Evolutionary conservation across 2,888 invertebrate species (phyloP).

Genomic region (Chrysolina americana): DNA sequence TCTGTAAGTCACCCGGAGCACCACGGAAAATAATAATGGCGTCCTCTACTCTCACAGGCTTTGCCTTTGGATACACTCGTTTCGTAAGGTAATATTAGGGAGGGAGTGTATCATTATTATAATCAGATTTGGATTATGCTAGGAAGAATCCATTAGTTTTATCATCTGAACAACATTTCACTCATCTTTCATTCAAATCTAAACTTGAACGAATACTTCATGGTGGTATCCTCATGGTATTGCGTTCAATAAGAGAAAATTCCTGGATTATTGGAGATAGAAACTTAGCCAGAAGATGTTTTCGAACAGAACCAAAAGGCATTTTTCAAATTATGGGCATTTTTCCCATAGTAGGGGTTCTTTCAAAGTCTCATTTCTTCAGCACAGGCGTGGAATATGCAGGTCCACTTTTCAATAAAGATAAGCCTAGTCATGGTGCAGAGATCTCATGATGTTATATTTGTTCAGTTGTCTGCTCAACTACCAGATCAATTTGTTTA

Average conservation of each 20-base stretch:
- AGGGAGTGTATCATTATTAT: no score
- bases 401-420: no score
- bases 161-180: conserved; percentile 27
- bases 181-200: conserved; percentile 21
- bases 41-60: no score
- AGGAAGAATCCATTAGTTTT: conserved; percentile 27
- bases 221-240: conserved; percentile 23
- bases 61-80: no score
- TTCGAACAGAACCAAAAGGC: conserved; percentile 30
- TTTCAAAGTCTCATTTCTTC: conserved; percentile 34
- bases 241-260: conserved; percentile 32
- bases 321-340: conserved; percentile 33
- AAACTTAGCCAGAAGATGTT: conserved; percentile 35
- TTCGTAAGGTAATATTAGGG: no score
- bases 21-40: no score
- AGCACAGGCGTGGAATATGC: conserved; percentile 40
- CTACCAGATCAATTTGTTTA: conserved; percentile 33
- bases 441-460: conserved; percentile 31
- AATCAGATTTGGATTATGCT: conserved; percentile 25
- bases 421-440: conserved; percentile 32
- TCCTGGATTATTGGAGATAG: conserved; percentile 32
- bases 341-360: conserved; percentile 37
- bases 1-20: no score
- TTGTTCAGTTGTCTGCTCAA: conserved; percentile 32
- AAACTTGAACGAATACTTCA: no score